Percentiles rank a stretch among this genome's conserved stretches.
Evolutionary conservation across 2,797 vertebrate species (phyloP).

Genomic region (Sciurus carolinensis): DNA sequence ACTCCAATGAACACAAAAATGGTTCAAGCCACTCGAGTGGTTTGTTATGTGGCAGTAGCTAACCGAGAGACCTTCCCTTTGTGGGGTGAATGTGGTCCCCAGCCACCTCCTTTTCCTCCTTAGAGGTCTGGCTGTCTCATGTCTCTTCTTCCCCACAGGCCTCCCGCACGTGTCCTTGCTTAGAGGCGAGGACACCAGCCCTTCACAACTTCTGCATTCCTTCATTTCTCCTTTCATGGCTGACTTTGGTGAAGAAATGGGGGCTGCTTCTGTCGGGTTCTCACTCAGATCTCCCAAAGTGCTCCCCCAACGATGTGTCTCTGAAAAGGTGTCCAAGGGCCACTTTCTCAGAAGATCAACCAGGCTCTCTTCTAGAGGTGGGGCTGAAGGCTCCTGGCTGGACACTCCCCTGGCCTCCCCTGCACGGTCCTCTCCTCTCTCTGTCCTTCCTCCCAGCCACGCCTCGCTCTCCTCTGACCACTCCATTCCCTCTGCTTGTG

Average conservation of each 20-base stretch:
- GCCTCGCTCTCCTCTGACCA: neutral
- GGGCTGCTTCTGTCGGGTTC: neutral
- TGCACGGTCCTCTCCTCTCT: accelerated
- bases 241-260: neutral
- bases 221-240: neutral
- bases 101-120: neutral
- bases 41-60: constrained; percentile 23
- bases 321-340: neutral
- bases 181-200: neutral
- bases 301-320: neutral
- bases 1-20: neutral
- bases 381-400: neutral
- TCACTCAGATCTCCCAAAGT: neutral
- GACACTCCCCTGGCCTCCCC: accelerated
- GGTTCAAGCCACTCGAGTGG: neutral
- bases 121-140: neutral
- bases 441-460: neutral
- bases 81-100: neutral
- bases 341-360: neutral
- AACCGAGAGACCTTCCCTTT: neutral
- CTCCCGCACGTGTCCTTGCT: neutral
- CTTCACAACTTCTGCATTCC: neutral
- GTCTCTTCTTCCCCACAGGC: neutral
- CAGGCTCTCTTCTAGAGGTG: neutral
- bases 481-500: neutral